These are phyloP conservation scores for Cheiracanthium punctorium DNA, from an alignment of 2,888 invertebrate species.

Conservation along the genomic window DNA sequence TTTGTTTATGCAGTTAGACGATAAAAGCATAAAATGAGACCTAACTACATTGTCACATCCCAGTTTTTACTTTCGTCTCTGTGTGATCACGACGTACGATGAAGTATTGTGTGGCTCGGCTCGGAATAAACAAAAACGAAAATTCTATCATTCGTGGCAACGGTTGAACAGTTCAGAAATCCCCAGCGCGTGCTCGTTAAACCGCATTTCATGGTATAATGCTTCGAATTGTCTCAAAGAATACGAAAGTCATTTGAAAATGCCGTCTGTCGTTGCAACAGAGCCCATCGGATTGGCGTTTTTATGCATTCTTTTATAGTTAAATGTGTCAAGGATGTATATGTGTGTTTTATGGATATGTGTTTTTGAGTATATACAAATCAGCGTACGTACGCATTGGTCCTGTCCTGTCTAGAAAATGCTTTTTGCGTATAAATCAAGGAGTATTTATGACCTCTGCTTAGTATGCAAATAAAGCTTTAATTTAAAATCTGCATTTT, in stretches of 20 bases:
- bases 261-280: not conserved
- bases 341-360: not conserved
- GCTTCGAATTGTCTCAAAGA: slow-evolving; percentile 32
- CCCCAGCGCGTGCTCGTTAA: slow-evolving; percentile 39
- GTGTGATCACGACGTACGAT: no score
- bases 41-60: no score
- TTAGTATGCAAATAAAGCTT: no score
- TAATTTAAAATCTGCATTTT: no score
- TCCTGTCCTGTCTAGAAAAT: not conserved
- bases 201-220: slow-evolving; percentile 23
- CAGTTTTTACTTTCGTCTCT: no score
- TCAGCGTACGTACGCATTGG: not conserved
- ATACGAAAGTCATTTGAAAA: slow-evolving; percentile 27
- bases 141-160: slow-evolving; percentile 38
- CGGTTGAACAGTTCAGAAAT: slow-evolving; percentile 46
- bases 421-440: not conserved
- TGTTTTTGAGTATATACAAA: not conserved
- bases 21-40: no score
- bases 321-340: slow-evolving; percentile 31
- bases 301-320: slow-evolving; percentile 9
- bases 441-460: not conserved
- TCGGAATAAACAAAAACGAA: no score
- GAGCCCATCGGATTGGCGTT: not conserved
- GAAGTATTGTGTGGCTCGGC: no score
- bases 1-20: no score